Percentiles rank a stretch among this genome's conserved stretches.
phyloP scores from a whole-genome alignment of 2,797 vertebrate genomes.

The Bradypus variegatus region DNA sequence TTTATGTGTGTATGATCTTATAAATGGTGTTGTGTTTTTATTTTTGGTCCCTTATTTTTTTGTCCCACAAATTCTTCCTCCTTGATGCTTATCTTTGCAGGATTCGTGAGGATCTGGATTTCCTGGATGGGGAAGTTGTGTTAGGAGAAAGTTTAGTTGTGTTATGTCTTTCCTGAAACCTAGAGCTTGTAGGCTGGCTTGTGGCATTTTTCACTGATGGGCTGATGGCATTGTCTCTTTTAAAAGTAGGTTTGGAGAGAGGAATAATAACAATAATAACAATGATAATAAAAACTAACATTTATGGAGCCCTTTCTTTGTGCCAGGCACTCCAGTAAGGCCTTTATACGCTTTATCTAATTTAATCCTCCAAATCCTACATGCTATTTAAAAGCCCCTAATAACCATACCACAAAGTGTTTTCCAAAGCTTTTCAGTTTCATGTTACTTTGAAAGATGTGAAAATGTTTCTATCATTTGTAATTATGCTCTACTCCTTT shows the following conservation, averaged over 20 bases:
- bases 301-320: not conserved
- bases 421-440: constrained; percentile 30
- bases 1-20: too few relatives aligned
- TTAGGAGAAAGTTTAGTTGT: not conserved
- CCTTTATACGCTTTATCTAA: not conserved
- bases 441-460: constrained; percentile 28
- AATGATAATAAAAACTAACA: not conserved
- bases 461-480: constrained; percentile 24
- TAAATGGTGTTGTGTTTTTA: too few relatives aligned
- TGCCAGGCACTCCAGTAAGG: not conserved
- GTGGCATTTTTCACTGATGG: not conserved
- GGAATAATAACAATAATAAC: not conserved
- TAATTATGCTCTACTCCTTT: not conserved
- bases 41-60: not conserved
- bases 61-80: not conserved
- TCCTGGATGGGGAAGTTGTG: not conserved
- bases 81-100: not conserved
- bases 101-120: not conserved
- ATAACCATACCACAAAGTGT: not conserved
- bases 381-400: constrained; percentile 21
- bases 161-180: not conserved
- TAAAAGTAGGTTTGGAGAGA: not conserved
- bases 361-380: not conserved
- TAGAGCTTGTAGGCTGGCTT: not conserved
- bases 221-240: not conserved